Base-by-base conservation (phyloP, 1,140 invertebrate species). In the Chionoecetes opilio region DNA sequence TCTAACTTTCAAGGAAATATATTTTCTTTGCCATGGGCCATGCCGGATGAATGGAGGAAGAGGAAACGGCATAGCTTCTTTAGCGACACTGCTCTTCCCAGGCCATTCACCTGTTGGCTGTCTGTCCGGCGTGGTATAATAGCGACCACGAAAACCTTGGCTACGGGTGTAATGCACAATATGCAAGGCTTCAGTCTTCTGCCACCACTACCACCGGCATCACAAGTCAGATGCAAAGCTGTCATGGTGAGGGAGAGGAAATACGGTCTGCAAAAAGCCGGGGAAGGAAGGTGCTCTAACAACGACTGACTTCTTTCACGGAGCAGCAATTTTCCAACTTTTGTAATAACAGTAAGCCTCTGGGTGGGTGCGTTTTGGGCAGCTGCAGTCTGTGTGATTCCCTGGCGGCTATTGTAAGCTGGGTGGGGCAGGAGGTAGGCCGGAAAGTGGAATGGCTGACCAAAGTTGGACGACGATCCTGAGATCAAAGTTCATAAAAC, bases 101-200 rank as follows among this genome's bases (percentile, higher is more conserved):
- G 63, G 63, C 11, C 63, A n/a, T 75, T 75, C 63, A 75, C 63
- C 63, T 75, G 63, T 75, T 75, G 63, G n/a, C 63, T n/a, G 63
- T n/a, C 8, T 9, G 63, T n/a, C 26, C 63, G n/a, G 11, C 11
- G 63, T n/a, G 21, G 63, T 26, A 11, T 26, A n/a, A 17, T 75
- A 0, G 21, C 63, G 63, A 26, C 8, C 63, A n/a, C 21, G 63
- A 26, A 75, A 75, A 26, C 63, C 63, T 21, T 75, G 63, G 63
- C 1, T 75, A 26, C 8, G 21, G 2, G 11, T 75, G 21, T n/a
- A 75, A n/a, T 26, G 63, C 21, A 75, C 63, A 75, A n/a, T 26
- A 26, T 75, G 63, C 6, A n/a, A 26, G 63, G 63, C 63, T 75
- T 75, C 46, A 9, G 46, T 17, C 2, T 53, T 17, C 9, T 53